A percentile compares a stretch with the other conserved stretches of the same genome.
Evolutionary conservation across 2,113 vertebrate species (phyloP).

Genomic region (Pelodiscus sinensis): DNA sequence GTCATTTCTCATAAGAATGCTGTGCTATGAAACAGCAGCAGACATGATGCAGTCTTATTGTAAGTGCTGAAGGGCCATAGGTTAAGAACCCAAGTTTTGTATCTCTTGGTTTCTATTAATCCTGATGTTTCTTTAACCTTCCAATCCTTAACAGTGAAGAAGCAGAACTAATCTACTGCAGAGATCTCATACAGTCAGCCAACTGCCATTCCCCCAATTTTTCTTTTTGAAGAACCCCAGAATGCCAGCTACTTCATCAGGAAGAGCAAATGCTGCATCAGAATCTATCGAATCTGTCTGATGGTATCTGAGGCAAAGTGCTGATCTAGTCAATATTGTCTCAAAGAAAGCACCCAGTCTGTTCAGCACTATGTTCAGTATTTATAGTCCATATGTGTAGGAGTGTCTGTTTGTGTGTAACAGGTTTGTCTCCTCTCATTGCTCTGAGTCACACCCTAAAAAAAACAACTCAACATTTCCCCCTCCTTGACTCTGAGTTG

Average conservation of each 20-base stretch:
- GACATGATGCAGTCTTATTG: neutral
- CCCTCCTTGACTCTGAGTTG: neutral
- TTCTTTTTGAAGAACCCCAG: neutral
- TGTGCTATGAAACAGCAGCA: neutral
- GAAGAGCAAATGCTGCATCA: neutral
- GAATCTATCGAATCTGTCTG: neutral
- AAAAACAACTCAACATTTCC: neutral
- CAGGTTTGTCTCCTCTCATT: neutral
- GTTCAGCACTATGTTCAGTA: neutral
- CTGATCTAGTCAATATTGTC: accelerated
- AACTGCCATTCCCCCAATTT: accelerated
- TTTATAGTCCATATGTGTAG: neutral
- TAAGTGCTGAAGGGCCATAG: neutral
- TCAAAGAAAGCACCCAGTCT: neutral
- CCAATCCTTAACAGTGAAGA: neutral
- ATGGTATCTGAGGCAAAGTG: neutral
- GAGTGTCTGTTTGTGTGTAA: neutral
- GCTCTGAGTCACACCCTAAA: neutral
- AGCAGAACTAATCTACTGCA: neutral
- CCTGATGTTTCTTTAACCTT: neutral
- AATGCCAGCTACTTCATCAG: neutral
- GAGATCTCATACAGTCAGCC: neutral
- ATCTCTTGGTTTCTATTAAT: neutral
- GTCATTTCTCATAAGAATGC: neutral
- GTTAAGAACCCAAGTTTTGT: neutral